Evolutionary conservation across 2,113 vertebrate species (phyloP).

Genomic region (Callorhinus ursinus): DNA sequence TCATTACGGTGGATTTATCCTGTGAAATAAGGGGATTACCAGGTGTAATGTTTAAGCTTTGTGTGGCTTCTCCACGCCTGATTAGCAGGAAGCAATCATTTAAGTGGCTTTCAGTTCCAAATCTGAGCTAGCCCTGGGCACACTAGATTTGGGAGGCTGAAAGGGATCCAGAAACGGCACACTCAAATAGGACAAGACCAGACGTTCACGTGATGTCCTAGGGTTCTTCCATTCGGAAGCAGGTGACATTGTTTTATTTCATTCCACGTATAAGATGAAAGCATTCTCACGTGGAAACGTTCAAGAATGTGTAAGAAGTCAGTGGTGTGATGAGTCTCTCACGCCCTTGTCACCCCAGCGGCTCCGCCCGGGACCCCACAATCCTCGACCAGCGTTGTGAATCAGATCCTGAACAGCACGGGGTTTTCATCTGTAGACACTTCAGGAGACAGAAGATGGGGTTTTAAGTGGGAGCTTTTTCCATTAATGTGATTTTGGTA

Average conservation of each 20-base stretch:
- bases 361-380: too few relatives aligned
- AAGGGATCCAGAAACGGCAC: background rate
- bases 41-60: accelerated
- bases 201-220: background rate
- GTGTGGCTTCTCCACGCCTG: accelerated
- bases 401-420: background rate
- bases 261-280: too few relatives aligned
- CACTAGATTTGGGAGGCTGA: background rate
- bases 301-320: accelerated
- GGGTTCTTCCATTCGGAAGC: background rate
- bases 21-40: background rate
- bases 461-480: background rate
- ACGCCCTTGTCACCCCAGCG: accelerated
- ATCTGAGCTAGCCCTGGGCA: background rate
- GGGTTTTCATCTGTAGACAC: background rate
- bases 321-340: accelerated
- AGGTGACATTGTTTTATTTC: background rate
- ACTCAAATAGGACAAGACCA: background rate
- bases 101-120: background rate
- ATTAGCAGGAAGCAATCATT: background rate
- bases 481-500: background rate
- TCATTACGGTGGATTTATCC: background rate
- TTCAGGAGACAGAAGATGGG: background rate
- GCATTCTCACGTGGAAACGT: background rate
- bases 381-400: background rate